These are phyloP conservation scores for Nematopogon swammerdamellus DNA, from an alignment of 2,888 invertebrate genomes.

Conservation along the genomic window DNA sequence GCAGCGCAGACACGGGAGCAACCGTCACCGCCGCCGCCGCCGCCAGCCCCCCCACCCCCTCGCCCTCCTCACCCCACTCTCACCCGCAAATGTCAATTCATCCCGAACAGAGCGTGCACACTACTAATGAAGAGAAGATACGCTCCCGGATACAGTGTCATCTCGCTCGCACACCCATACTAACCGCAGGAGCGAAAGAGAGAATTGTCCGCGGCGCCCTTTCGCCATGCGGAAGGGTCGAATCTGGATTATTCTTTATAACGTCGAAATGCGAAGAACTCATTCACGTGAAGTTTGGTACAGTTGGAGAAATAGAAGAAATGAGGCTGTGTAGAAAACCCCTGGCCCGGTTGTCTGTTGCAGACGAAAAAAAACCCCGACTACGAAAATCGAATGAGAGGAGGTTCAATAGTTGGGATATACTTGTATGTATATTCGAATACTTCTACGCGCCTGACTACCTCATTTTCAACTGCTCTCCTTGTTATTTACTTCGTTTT, in stretches of 20 bases:
- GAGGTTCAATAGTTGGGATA: too few relatives aligned
- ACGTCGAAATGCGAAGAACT: conserved; percentile 47
- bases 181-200: conserved; percentile 25
- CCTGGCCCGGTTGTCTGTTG: too few relatives aligned
- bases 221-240: conserved; percentile 28
- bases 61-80: conserved; percentile 15
- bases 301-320: too few relatives aligned
- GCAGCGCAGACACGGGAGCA: neutral
- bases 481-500: too few relatives aligned
- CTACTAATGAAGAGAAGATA: conserved; percentile 51
- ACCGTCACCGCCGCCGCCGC: conserved; percentile 10
- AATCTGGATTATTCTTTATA: conserved; percentile 51
- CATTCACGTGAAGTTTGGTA: conserved; percentile 35
- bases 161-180: conserved; percentile 28
- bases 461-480: too few relatives aligned
- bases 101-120: conserved; percentile 36
- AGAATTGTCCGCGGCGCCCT: conserved; percentile 10
- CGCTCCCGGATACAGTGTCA: conserved; percentile 20
- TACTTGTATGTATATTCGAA: too few relatives aligned
- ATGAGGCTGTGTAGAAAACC: too few relatives aligned
- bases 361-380: too few relatives aligned
- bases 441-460: too few relatives aligned
- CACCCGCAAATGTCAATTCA: conserved; percentile 46
- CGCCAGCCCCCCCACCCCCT: conserved; percentile 29
- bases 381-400: too few relatives aligned